A percentile compares a stretch with the other conserved stretches of the same genome.
Conservation (phyloP, 2,797 vertebrate genomes). For the Octomys mimax region DNA sequence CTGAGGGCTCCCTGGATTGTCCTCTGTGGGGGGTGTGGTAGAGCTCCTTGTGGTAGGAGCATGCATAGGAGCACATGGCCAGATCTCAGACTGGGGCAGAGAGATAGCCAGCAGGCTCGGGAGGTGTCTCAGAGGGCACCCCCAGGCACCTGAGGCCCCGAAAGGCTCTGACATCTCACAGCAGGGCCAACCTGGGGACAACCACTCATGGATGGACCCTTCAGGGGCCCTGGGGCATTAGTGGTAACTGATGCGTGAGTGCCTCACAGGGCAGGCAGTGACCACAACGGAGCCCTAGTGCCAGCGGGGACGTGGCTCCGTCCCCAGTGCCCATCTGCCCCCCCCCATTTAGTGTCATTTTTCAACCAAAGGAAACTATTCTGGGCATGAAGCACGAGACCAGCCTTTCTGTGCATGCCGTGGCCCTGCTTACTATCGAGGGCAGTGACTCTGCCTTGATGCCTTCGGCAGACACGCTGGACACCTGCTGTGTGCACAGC, state of each 20-base stretch:
- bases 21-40: background rate
- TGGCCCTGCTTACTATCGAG: background rate
- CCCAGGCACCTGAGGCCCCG: background rate
- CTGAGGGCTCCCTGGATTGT: background rate
- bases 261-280: background rate
- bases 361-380: background rate
- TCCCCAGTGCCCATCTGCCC: background rate
- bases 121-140: no score
- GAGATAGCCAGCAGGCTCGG: background rate
- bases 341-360: background rate
- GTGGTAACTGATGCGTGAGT: background rate
- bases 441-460: background rate
- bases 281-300: background rate
- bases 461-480: background rate
- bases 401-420: background rate
- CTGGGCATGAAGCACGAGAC: background rate
- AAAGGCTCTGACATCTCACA: background rate
- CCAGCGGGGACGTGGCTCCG: background rate
- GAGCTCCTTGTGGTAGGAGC: background rate
- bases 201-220: background rate
- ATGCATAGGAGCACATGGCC: background rate
- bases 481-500: fast-evolving
- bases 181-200: background rate
- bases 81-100: background rate
- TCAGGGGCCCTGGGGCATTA: background rate